phyloP scores from a whole-genome alignment of 2,113 vertebrate genomes.

The Cyprinodon tularosa region DNA sequence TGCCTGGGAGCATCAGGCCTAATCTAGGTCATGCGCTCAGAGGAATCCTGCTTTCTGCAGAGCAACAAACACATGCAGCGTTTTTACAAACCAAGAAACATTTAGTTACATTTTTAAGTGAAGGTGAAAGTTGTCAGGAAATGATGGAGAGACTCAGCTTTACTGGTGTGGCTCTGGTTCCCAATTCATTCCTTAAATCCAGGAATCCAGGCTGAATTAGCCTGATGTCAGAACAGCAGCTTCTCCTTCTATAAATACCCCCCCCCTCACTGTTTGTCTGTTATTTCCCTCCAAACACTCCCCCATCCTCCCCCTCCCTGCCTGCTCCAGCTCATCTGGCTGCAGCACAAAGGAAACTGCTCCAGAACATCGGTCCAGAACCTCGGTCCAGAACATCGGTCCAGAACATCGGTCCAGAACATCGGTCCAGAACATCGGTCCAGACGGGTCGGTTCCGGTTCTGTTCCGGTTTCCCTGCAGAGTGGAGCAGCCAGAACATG shows the following conservation, averaged over 20 bases:
- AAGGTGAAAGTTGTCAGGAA: neutral
- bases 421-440: too few relatives aligned
- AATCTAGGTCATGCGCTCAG: constrained; percentile 78
- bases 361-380: too few relatives aligned
- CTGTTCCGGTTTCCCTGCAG: too few relatives aligned
- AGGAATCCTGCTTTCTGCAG: constrained; percentile 57
- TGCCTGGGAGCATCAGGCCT: constrained; percentile 68
- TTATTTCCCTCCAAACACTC: constrained; percentile 31
- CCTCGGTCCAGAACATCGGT: too few relatives aligned
- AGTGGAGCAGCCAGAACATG: too few relatives aligned
- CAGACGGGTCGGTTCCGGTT: too few relatives aligned
- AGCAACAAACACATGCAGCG: constrained; percentile 8
- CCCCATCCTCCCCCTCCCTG: constrained; percentile 27
- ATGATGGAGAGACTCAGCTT: neutral
- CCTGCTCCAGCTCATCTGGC: constrained; percentile 22
- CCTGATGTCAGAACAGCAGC: constrained; percentile 57
- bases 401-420: too few relatives aligned
- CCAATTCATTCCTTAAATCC: neutral
- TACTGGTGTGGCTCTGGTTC: neutral
- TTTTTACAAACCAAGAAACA: neutral
- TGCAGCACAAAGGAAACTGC: neutral
- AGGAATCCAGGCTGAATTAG: constrained; percentile 17
- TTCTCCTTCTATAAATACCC: constrained; percentile 74
- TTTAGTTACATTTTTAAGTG: constrained; percentile 6
- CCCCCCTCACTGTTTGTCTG: constrained; percentile 25